Base-by-base conservation (phyloP, 2,797 vertebrate genomes). In the Sebastes kiyomatsui region DNA sequence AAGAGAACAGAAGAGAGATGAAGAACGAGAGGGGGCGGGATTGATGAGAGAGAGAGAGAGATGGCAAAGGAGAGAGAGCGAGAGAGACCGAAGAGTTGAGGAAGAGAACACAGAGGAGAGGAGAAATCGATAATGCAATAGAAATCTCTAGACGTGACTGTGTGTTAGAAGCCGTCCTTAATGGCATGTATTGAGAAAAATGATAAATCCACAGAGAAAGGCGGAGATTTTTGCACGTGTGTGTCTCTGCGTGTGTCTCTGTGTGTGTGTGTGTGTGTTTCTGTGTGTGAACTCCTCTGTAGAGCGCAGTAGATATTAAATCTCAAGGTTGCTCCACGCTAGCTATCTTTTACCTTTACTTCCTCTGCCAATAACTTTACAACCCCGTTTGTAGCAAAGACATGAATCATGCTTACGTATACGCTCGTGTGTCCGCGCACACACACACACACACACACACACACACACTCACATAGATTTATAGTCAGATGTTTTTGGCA, bases 71-170 rank as follows among this genome's bases (percentile, higher is more conserved):
- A 74, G 72, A 52, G 62, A 55, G 33, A 67, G 54, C 74, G 62
- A 77, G 76, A 84, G 81, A 80, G 82, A 82, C 7, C 52, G 78
- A 81, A 14, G 28, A 73, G 70, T 65, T 67, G 71, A 83, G 79
- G 85, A 87, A 71, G 79, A 90, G 89, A 84, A 38, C 33, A 88
- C 67, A 79, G 78, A 84, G 56, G 67, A 87, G 77, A 83, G 80
- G 73, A 77, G 71, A 78, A 91, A 93, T 92, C 87, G 66, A 94
- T 94, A 93, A 88, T 87, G 88, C 88, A 94, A 92, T 93, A 93
- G 86, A 93, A 92, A 91, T 91, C 88, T 87, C 75, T 27, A 83
- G 86, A 92, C 75, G 74, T 88, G 88, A 89, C 88, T 88, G 81
- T 85, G 81, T 85, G 85, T 92, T 92, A 87, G 83, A 85, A 93